Percentiles rank a stretch among this genome's conserved stretches.
phyloP scores from a whole-genome alignment of 2,113 vertebrate genomes.

The Eurystomus gularis region DNA sequence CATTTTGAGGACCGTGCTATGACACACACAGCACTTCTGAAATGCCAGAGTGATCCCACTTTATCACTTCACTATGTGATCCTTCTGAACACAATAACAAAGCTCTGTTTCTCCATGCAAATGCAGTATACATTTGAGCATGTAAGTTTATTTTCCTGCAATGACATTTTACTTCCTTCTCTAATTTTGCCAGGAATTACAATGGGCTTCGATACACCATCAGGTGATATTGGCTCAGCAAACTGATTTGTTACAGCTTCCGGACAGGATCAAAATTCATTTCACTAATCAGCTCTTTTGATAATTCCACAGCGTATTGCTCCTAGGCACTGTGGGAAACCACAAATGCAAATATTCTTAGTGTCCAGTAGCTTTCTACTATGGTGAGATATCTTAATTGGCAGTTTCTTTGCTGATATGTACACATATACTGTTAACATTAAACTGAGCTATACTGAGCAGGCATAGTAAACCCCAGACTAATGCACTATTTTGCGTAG shows the following conservation, averaged over 20 bases:
- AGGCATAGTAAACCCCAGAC: background rate
- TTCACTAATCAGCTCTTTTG: background rate
- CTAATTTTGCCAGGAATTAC: background rate
- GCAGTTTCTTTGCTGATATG: background rate
- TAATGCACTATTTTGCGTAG: background rate
- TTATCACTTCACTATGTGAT: background rate
- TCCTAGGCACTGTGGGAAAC: background rate
- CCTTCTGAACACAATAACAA: background rate
- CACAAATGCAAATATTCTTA: background rate
- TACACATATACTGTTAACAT: background rate
- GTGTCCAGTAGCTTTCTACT: background rate
- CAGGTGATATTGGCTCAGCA: background rate
- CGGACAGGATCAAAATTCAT: background rate
- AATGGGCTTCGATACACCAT: background rate
- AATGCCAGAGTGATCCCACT: slow-evolving; percentile 9
- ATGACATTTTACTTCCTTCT: background rate
- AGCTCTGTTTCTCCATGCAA: background rate
- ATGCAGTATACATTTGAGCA: background rate
- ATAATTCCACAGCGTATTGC: background rate
- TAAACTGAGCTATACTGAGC: background rate
- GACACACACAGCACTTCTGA: background rate
- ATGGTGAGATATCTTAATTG: background rate
- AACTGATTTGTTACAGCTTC: background rate
- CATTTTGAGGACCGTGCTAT: background rate
- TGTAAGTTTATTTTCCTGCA: background rate